A percentile compares a stretch with the other conserved stretches of the same genome.
These are phyloP conservation scores for Proteles cristata DNA, from an alignment of 2,113 vertebrate genomes.

Conservation along the genomic window DNA sequence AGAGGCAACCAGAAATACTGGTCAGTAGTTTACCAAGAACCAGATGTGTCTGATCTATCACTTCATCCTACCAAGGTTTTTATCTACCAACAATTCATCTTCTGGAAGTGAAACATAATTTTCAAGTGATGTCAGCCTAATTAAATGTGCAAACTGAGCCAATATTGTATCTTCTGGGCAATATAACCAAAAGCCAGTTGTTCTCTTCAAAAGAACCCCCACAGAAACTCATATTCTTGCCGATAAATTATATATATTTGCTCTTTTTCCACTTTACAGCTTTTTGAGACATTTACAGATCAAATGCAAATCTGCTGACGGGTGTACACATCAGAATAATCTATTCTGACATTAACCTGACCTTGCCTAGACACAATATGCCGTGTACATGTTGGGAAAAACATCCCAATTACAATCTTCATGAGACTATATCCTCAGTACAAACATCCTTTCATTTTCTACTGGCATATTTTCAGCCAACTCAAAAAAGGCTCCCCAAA, in stretches of 20 bases:
- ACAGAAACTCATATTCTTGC: background rate
- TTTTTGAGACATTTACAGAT: conserved; percentile 31
- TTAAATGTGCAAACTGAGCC: background rate
- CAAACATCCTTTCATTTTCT: conserved; percentile 31
- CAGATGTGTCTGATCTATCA: background rate
- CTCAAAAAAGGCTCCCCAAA: background rate
- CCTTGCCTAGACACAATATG: background rate
- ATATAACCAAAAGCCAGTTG: background rate
- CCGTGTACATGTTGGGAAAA: background rate
- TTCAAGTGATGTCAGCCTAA: background rate
- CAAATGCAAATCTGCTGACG: background rate
- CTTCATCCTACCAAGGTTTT: background rate
- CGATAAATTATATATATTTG: conserved; percentile 24
- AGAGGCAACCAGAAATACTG: background rate
- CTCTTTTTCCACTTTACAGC: background rate
- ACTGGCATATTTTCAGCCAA: background rate
- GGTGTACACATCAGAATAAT: background rate
- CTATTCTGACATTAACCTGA: background rate
- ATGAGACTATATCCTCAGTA: background rate
- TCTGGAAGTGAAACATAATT: conserved; percentile 6
- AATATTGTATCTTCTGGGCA: background rate
- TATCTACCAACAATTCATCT: background rate
- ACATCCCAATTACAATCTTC: background rate
- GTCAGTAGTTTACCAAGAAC: background rate
- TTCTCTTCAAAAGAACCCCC: conserved; percentile 22